Evolutionary conservation across 2,113 vertebrate genomes (phyloP), one percentile per base, ranked within the genome.

Genomic region (Neolamprologus sp.): DNA sequence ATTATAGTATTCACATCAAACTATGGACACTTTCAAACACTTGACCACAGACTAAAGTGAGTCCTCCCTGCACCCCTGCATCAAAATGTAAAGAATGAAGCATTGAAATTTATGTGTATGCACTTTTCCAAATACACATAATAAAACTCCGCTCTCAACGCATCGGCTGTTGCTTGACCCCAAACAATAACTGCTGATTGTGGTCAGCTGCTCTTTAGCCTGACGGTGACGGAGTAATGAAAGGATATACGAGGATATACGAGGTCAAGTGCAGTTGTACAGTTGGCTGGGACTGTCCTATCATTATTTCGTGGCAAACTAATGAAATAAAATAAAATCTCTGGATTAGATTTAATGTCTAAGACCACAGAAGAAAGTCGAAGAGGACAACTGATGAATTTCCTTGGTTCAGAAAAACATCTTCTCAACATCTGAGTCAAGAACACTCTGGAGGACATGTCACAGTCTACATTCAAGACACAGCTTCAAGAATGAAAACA

Each of bases 101-200:
- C 42, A n/a, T 9, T 0, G 0, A 30, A 19, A 30, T 78, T 3
- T n/a, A 30, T 13, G 26, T 49, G 28, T 78, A 30, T 51, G 73
- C 2, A 78, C 26, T 78, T 49, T 49, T 49, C 73, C 28, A 33
- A 78, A 51, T 49, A 19, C 42, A 78, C 7, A 49, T 78, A 30
- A 78, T 51, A 13, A 13, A 10, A 78, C 45, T 33, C 4, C 3
- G 4, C 47, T 63, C 4, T 54, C 33, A 45, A 5, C 1, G 3
- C n/a, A 68, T 14, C 4, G 3, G 4, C 33, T 40, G 35, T 13
- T 65, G 37, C 26, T 57, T 16, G 14, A 55, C 0, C 21, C 23
- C 82, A 85, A 37, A 75, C 45, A 82, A 86, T 37, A 87, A 68
- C 12, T 91, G 91, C 88, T 86, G 90, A 86, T 88, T 65, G 23